Evolutionary conservation across 1,140 invertebrate species (phyloP), one percentile per base, ranked within the genome.

Genomic region (honey bee (Apis mellifera)): DNA sequence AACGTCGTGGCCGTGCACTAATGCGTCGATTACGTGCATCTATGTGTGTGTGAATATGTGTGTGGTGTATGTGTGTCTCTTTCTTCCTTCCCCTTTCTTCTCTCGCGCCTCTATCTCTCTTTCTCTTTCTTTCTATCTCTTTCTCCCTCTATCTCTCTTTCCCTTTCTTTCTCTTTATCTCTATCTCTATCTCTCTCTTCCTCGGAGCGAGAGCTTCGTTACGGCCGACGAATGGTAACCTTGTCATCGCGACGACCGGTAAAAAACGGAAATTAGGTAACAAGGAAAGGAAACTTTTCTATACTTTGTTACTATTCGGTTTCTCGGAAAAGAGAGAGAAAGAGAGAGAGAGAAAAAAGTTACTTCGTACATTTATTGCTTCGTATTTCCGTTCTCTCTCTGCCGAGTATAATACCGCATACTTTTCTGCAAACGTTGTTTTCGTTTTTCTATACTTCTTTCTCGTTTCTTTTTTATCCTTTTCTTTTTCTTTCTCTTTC

Each of bases 241-340:
- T 82, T 82, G 72, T 68, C 64, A 32, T 26, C 55, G 55, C 42
- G 42, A 9, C 15, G 57, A 77, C 57, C 48, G 52, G 26, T 8
- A 42, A 69, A 52, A 71, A 68, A 75, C 62, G 72, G 62, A 68
- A 81, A 82, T 81, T 75, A 52, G 66, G 79, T 42, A 76, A 75
- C 52, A 42, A n/a, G 23, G n/a, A 52, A 81, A 65, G 54, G 8
- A 66, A 75, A 75, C 21, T 65, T 82, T 76, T 54, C 64, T 60
- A 42, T 42, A 59, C n/a, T 76, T 81, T 65, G 32, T 65, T 74
- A 50, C 26, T 26, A 42, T 7, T 42, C 4, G 32, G 17, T 11
- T 68, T 59, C 52, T 48, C 17, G 17, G 12, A 52, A 73, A 42
- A 7, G 32, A 42, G 32, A 42, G 32, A 42, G 32, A 42, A 42